A percentile compares a stretch with the other conserved stretches of the same genome.
Conservation (phyloP, 2,797 vertebrate genomes). For the Coccyzus lansbergi region DNA sequence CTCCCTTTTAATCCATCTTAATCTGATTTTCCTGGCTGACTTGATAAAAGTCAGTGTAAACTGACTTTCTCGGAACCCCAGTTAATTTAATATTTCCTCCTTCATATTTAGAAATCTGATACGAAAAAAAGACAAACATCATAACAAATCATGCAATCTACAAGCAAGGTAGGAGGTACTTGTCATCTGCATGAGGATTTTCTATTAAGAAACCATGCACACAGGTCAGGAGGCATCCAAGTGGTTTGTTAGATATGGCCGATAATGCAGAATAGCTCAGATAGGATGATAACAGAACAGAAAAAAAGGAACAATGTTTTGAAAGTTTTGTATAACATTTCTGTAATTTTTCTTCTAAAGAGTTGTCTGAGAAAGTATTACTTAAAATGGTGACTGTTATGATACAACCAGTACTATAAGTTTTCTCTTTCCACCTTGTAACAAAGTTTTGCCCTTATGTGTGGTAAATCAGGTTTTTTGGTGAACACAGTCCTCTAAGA, state of each 20-base stretch:
- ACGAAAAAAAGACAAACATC: not conserved
- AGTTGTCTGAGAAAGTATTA: not conserved
- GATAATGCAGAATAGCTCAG: not conserved
- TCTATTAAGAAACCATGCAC: not conserved
- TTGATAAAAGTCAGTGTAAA: not conserved
- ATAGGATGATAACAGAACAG: not conserved
- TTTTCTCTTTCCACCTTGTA: not conserved
- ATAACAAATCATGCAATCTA: not conserved
- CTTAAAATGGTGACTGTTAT: not conserved
- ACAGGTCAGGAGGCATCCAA: accelerated
- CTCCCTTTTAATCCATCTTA: not conserved
- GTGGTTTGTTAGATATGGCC: not conserved
- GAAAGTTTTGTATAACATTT: not conserved
- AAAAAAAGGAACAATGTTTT: not conserved
- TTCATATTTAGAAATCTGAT: not conserved
- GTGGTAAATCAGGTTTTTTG: not conserved
- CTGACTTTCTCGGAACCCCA: not conserved
- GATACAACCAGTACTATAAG: not conserved
- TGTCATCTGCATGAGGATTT: not conserved
- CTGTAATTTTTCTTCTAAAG: not conserved
- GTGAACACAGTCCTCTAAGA: not conserved
- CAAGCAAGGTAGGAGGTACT: not conserved
- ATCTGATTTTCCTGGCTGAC: not conserved
- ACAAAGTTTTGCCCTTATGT: not conserved
- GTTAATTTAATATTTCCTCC: not conserved